Base-by-base conservation (phyloP, 2,113 vertebrate species). In the Phylloscopus whistleri region DNA sequence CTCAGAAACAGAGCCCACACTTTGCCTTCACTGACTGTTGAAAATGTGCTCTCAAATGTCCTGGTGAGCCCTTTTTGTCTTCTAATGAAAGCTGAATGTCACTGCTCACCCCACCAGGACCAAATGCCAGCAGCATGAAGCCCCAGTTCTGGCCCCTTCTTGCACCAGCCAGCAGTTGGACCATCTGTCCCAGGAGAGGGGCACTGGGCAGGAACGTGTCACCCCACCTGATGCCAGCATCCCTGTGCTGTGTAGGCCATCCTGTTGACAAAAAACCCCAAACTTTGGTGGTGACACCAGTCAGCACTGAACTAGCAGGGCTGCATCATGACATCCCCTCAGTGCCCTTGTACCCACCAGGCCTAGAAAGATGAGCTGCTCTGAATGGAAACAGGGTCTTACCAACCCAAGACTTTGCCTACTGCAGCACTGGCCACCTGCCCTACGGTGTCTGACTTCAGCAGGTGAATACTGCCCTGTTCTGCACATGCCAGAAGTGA, bases 31-130 rank as follows among this genome's bases (percentile, higher is more conserved):
- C 44, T 51, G 74, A 35, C 82, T 94, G 69, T 55, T 78, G 80
- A 74, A 92, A 93, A 88, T 7, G 33, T 93, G 80, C 79, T 77
- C 84, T 96, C 79, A 89, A 73, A 84, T 87, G 69, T 82, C 85
- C 73, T 52, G n/a, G 49, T 84, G 73, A 68, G 69, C 86, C 83
- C 52, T 88, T 95, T 96, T 53, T 60, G 83, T 96, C 93, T 90
- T 88, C 79, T 81, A 70, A 78, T 77, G 41, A 78, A 88, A 95
- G 85, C 49, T 89, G 83, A 95, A 86, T 77, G 73, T 78, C 84
- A 74, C 82, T 51, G 43, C 72, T 85, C n/a, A 85, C n/a, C 51
- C 83, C 88, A 84, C 18, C 60, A 81, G 83, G 67, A 76, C 53
- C 10, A 31, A 88, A 75, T 19, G 44, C 52, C 74, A 79, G 80